Evolutionary conservation across 2,113 vertebrate species (phyloP).

Genomic region (Petroica traversi): DNA sequence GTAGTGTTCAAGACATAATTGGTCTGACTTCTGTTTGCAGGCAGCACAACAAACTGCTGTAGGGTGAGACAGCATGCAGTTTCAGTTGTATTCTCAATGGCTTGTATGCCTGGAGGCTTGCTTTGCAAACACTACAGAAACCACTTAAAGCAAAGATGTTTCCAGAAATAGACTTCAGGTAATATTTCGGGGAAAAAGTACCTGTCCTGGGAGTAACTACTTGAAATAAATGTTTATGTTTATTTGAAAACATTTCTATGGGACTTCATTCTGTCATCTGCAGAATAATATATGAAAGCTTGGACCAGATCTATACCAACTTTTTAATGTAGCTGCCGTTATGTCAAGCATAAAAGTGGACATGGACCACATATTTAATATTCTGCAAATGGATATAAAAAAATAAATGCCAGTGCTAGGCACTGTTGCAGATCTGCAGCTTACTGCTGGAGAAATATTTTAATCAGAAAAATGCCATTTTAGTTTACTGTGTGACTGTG

Average conservation of each 20-base stretch:
- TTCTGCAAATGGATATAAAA: not conserved
- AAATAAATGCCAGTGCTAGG: not conserved
- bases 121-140: not conserved
- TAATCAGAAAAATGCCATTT: not conserved
- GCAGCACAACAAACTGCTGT: not conserved
- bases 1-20: not conserved
- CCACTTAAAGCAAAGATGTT: not conserved
- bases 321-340: not conserved
- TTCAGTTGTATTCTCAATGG: not conserved
- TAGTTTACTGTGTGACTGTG: not conserved
- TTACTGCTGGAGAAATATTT: not conserved
- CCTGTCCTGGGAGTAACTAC: not conserved
- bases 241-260: not conserved
- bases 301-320: not conserved
- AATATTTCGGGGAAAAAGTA: not conserved
- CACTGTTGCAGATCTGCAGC: not conserved
- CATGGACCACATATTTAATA: not conserved
- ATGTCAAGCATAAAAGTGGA: not conserved
- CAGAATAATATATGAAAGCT: not conserved
- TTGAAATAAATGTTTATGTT: constrained; percentile 10
- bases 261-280: not conserved
- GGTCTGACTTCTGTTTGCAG: not conserved
- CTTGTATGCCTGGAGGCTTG: not conserved
- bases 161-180: not conserved
- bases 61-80: not conserved